phyloP scores from a whole-genome alignment of 2,888 invertebrate genomes.

The Drosophila merina region DNA sequence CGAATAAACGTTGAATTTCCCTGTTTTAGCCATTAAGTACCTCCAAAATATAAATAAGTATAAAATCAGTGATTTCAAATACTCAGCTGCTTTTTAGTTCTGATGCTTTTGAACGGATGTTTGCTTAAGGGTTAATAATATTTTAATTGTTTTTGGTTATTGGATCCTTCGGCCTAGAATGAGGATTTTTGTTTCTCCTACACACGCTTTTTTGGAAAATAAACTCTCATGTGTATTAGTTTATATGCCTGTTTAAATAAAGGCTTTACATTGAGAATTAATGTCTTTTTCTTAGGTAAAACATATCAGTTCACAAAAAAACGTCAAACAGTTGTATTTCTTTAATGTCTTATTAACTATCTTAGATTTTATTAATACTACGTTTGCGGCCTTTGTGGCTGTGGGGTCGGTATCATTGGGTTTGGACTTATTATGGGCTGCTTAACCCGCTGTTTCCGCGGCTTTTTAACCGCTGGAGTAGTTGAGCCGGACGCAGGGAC shows the following conservation, averaged over 20 bases:
- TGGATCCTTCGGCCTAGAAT: neutral
- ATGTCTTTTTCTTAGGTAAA: neutral
- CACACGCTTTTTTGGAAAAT: neutral
- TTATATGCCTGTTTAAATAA: neutral
- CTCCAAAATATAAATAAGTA: constrained; percentile 44
- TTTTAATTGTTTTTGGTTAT: neutral
- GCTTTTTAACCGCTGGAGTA: constrained; percentile 52
- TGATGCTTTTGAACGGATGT: neutral
- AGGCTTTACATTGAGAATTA: neutral
- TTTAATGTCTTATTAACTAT: constrained; percentile 1
- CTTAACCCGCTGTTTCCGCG: constrained; percentile 65
- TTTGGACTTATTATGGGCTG: constrained; percentile 8
- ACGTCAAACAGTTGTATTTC: neutral
- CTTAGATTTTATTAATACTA: constrained; percentile 6
- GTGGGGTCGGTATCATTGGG: neutral
- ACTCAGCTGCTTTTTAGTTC: constrained; percentile 1
- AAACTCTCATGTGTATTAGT: neutral
- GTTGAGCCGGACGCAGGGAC: constrained; percentile 36
- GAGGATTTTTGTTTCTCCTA: too few species aligned
- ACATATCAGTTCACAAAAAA: neutral
- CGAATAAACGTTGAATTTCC: constrained; percentile 85
- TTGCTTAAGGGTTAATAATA: neutral
- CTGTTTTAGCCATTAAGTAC: constrained; percentile 62
- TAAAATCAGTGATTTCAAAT: constrained; percentile 13
- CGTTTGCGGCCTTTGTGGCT: constrained; percentile 5